Evolutionary conservation across 2,113 vertebrate genomes (phyloP).

Genomic region (Paraplagusia blochii): DNA sequence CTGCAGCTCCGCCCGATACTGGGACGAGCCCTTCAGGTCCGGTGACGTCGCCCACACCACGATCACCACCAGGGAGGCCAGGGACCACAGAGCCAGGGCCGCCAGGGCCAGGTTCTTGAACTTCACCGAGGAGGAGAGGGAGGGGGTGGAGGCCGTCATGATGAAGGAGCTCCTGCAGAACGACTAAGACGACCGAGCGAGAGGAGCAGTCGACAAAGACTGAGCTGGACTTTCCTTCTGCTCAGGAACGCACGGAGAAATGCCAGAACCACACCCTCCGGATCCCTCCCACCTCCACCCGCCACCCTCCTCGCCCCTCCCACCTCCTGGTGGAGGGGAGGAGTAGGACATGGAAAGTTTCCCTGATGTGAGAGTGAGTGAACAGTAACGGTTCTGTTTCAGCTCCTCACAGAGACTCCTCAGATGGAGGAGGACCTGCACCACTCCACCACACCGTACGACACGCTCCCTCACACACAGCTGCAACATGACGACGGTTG

Average conservation of each 20-base stretch:
- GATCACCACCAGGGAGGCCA: constrained; percentile 65
- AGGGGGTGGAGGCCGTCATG: constrained; percentile 43
- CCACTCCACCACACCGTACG: too few relatives aligned
- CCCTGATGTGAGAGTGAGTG: constrained; percentile 12
- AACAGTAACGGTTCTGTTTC: constrained; percentile 41
- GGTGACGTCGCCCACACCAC: constrained; percentile 73
- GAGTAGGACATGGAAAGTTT: constrained; percentile 3
- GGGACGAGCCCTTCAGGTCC: constrained; percentile 50
- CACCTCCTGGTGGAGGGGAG: background rate
- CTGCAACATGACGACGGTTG: too few relatives aligned
- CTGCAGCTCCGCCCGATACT: constrained; percentile 55
- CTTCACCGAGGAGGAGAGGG: constrained; percentile 52
- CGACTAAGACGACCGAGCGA: constrained; percentile 5
- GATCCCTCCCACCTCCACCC: background rate
- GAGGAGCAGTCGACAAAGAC: constrained; percentile 32
- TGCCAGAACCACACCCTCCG: constrained; percentile 2
- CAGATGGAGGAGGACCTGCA: too few relatives aligned
- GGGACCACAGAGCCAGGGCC: constrained; percentile 63
- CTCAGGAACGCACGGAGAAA: constrained; percentile 19
- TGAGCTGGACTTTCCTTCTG: constrained; percentile 51
- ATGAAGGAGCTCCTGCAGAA: background rate
- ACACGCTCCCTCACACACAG: too few relatives aligned
- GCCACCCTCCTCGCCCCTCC: background rate
- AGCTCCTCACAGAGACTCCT: too few relatives aligned
- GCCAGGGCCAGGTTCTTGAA: constrained; percentile 36